phyloP scores from a whole-genome alignment of 2,113 vertebrate genomes.

The Sebastes schlegelii region DNA sequence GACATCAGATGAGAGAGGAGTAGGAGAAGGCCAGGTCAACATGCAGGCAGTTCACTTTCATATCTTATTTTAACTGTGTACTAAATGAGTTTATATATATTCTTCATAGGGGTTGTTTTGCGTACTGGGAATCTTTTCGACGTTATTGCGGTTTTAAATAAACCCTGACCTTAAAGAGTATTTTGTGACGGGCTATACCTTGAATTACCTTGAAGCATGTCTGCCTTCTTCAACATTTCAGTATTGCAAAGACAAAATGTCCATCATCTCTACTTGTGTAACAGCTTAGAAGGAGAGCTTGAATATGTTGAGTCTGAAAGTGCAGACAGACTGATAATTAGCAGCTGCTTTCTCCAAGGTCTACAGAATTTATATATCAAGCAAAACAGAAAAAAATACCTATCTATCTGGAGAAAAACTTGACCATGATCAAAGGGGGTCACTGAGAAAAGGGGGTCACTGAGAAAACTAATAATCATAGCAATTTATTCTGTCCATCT shows the following conservation, averaged over 20 bases:
- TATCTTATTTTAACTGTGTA: not conserved
- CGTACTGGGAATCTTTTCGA: not conserved
- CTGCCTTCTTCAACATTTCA: conserved; percentile 5
- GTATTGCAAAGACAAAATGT: conserved; percentile 9
- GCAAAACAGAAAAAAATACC: conserved; percentile 21
- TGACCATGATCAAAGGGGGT: conserved; percentile 24
- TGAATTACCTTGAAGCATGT: not conserved
- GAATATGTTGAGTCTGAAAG: conserved; percentile 19
- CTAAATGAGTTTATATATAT: not conserved
- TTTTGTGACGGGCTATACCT: not conserved
- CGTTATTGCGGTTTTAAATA: not conserved
- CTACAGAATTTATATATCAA: conserved; percentile 32
- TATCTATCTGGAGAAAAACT: conserved; percentile 4
- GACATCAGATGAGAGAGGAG: not conserved
- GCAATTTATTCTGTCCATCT: not conserved
- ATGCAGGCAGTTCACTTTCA: no score
- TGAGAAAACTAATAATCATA: conserved; percentile 16
- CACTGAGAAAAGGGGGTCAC: conserved; percentile 15
- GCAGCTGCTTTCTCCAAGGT: conserved; percentile 28
- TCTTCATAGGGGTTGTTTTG: not conserved
- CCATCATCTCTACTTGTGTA: conserved; percentile 36
- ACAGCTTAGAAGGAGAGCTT: conserved; percentile 18
- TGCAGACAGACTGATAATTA: conserved; percentile 46
- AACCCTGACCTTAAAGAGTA: not conserved
- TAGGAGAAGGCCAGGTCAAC: not conserved